Percentiles rank a stretch among this genome's conserved stretches.
These are phyloP conservation scores for Drosophila neonasuta DNA, from an alignment of 2,888 invertebrate genomes.

Conservation along the genomic window DNA sequence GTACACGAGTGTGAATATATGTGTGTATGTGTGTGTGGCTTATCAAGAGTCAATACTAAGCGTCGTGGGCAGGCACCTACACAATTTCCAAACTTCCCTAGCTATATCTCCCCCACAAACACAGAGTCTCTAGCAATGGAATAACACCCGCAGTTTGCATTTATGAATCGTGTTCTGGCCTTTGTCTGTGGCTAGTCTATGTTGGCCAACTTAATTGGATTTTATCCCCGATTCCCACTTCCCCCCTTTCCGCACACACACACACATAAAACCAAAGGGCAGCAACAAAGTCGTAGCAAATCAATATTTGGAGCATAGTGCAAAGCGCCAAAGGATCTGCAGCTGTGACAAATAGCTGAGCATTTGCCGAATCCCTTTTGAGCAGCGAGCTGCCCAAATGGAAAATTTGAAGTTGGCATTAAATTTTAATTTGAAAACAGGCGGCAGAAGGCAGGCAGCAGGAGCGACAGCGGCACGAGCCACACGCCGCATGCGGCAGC, in stretches of 20 bases:
- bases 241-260: background rate
- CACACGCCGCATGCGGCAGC: constrained; percentile 60
- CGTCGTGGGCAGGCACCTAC: constrained; percentile 4
- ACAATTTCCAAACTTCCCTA: background rate
- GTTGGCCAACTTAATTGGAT: constrained; percentile 62
- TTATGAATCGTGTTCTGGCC: constrained; percentile 24
- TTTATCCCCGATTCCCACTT: constrained; percentile 23
- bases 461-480: constrained; percentile 5
- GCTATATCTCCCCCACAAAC: background rate
- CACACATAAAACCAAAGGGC: constrained; percentile 12
- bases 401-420: constrained; percentile 44
- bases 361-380: constrained; percentile 19
- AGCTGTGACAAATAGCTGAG: constrained; percentile 15
- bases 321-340: constrained; percentile 6
- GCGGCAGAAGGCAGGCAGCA: constrained; percentile 12
- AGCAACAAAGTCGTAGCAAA: constrained; percentile 23
- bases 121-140: background rate
- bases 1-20: background rate
- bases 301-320: constrained; percentile 17
- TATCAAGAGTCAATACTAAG: constrained; percentile 47
- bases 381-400: constrained; percentile 30
- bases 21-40: constrained; percentile 27
- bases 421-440: constrained; percentile 40
- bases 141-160: constrained; percentile 16
- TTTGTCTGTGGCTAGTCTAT: constrained; percentile 30